Evolutionary conservation across 2,888 invertebrate species (phyloP), one percentile per base, ranked within the genome.

Genomic region (Harmothoe impar): DNA sequence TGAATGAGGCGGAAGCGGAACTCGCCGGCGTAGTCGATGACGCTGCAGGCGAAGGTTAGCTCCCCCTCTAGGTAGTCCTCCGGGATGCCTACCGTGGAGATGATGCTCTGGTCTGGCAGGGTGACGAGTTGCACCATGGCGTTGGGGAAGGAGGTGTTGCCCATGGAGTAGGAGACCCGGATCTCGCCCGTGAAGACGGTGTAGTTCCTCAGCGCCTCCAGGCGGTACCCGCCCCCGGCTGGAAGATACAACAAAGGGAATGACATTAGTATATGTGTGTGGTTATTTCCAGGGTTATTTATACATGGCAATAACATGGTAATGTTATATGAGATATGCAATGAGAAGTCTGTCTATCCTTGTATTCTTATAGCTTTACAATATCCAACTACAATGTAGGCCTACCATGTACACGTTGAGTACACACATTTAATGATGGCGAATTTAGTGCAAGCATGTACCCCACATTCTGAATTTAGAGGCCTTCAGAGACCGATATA

Each of bases 171-270:
- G 29, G 91, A 91, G 25, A 95, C 91, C 31, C 92, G 90, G 12
- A 95, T 93, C 91, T 94, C 94, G 7, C 94, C 94, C n/a, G 94
- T 92, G 90, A 95, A 94, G 25, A 94, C 94, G 7, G 93, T 92
- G 92, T 95, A 94, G 33, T 92, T 92, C 20, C 89, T 35, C 0
- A 94, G 94, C 12, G 93, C 93, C 0, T 90, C 92, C 43, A 95
- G 31, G 15, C 29, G 43, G 89, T 89, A 89, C 31, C 51, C 89
- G 25, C 43, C 51, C 25, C 31, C 78, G 35, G n/a, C 51, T 89
- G 78, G n/a, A 89, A 89, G 31, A 51, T n/a, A 85, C 85, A 85
- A 43, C 5, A 52, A 52, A 52, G 35, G 25, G 35, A 23, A 43
- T 1, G n/a, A 78, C 0, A 78, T 78, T n/a, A 29, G 78, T 78